A percentile compares a stretch with the other conserved stretches of the same genome.
Evolutionary conservation across 1,140 invertebrate species (phyloP).

Genomic region (Penaeus vannamei): DNA sequence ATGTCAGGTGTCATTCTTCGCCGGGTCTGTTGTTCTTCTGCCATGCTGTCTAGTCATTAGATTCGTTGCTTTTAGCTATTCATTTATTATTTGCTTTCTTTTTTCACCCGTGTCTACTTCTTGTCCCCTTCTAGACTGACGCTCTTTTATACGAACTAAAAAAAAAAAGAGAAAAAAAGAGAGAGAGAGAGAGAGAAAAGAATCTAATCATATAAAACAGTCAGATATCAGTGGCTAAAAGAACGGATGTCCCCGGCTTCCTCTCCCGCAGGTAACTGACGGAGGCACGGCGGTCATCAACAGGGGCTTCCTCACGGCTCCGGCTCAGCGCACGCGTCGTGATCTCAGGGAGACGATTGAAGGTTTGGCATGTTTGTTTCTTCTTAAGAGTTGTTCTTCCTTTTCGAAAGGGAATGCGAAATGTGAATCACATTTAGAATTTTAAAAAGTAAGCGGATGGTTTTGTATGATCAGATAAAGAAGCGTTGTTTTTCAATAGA

Average conservation of each 20-base stretch:
- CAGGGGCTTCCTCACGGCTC: conserved; percentile 48
- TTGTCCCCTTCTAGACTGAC: too few relatives aligned
- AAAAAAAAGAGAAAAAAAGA: too few relatives aligned
- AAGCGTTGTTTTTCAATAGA: too few relatives aligned
- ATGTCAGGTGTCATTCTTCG: background rate
- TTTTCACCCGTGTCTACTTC: too few relatives aligned
- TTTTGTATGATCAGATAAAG: too few relatives aligned
- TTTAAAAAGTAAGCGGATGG: too few relatives aligned
- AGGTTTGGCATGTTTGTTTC: background rate
- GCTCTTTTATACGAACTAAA: too few relatives aligned
- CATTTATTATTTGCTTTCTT: too few relatives aligned
- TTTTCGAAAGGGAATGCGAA: too few relatives aligned
- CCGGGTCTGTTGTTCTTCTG: background rate
- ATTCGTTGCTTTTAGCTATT: background rate
- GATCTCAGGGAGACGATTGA: background rate
- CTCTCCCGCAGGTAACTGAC: conserved; percentile 44
- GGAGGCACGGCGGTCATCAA: conserved; percentile 50
- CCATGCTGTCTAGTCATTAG: background rate
- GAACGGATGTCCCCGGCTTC: background rate
- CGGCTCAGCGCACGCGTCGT: background rate
- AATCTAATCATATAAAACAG: background rate
- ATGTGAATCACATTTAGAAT: too few relatives aligned
- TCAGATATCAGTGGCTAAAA: background rate
- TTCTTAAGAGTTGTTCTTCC: too few relatives aligned
- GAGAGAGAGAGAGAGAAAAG: too few relatives aligned